Percentiles rank a stretch among this genome's conserved stretches.
Conservation (phyloP, 2,888 invertebrate species). For the Drosophila imparisetae region DNA sequence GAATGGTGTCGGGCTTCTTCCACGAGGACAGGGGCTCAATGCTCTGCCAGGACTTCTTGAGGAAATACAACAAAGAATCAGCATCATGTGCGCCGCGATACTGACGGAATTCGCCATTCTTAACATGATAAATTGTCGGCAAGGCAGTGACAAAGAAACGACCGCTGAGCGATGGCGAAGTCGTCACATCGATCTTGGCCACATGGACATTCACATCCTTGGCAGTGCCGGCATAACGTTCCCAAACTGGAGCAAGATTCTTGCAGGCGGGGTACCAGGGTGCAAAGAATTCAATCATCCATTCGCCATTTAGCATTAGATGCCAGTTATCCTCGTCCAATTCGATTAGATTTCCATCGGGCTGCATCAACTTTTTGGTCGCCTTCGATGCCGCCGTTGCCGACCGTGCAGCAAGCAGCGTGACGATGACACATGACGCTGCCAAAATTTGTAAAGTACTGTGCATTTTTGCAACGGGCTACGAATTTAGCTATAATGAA, state of each 20-base stretch:
- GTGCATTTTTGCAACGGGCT: conserved; percentile 42
- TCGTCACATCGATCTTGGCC: conserved; percentile 97
- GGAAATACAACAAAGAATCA: conserved; percentile 93
- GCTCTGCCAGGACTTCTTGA: conserved; percentile 94
- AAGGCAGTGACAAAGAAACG: conserved; percentile 98
- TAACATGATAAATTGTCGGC: conserved; percentile 98
- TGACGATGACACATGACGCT: conserved; percentile 71
- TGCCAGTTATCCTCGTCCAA: conserved; percentile 96
- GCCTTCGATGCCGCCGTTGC: too few species aligned
- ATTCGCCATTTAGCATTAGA: conserved; percentile 95
- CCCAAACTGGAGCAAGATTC: conserved; percentile 94
- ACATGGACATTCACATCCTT: conserved; percentile 91
- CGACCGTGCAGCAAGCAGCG: too few species aligned
- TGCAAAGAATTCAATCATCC: conserved; percentile 99
- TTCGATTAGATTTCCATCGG: conserved; percentile 77
- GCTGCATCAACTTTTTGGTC: conserved; percentile 42
- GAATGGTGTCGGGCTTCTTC: conserved; percentile 96
- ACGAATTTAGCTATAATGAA: conserved; percentile 15
- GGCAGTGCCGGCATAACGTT: conserved; percentile 91
- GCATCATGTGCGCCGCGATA: conserved; percentile 96
- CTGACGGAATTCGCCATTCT: conserved; percentile 96
- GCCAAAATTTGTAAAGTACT: conserved; percentile 46
- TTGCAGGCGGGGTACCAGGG: conserved; percentile 99
- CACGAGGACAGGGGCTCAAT: conserved; percentile 95
- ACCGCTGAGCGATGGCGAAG: conserved; percentile 97